Conservation (phyloP, 2,113 vertebrate species). For the Regulus satrapa region DNA sequence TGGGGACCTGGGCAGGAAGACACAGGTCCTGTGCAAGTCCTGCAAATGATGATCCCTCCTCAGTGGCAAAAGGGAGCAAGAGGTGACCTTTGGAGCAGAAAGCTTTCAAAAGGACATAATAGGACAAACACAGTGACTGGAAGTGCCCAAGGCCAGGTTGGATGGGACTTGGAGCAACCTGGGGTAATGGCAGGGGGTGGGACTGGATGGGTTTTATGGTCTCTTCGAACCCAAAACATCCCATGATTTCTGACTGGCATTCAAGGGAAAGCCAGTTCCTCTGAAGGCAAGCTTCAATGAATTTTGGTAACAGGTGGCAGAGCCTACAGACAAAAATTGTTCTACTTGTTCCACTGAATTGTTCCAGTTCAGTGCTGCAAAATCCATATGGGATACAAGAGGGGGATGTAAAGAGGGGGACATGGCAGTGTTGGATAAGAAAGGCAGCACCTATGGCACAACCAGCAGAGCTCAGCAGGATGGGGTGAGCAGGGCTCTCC, state of each 20-base stretch:
- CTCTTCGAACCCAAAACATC: not conserved
- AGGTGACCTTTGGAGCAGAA: not conserved
- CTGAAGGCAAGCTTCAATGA: fast-evolving
- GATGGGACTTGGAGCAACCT: not conserved
- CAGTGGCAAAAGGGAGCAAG: not conserved
- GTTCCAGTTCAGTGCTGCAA: fast-evolving
- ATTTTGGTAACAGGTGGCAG: not conserved
- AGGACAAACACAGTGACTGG: not conserved
- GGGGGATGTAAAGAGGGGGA: not conserved
- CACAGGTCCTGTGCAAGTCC: not conserved
- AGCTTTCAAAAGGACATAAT: not conserved
- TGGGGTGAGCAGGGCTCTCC: too few species aligned
- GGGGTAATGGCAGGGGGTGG: too few species aligned
- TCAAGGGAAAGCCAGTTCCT: not conserved
- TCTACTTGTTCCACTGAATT: too few species aligned
- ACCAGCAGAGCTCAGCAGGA: fast-evolving
- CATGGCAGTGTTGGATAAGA: not conserved
- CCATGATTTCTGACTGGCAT: not conserved
- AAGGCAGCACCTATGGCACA: fast-evolving
- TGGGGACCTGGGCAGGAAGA: not conserved
- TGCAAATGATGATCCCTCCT: not conserved
- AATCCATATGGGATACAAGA: not conserved
- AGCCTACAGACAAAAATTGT: not conserved
- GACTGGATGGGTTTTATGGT: not conserved
- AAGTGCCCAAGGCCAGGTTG: not conserved